These are phyloP conservation scores for Polyploca ridens DNA, from an alignment of 2,888 invertebrate genomes.

Conservation along the genomic window DNA sequence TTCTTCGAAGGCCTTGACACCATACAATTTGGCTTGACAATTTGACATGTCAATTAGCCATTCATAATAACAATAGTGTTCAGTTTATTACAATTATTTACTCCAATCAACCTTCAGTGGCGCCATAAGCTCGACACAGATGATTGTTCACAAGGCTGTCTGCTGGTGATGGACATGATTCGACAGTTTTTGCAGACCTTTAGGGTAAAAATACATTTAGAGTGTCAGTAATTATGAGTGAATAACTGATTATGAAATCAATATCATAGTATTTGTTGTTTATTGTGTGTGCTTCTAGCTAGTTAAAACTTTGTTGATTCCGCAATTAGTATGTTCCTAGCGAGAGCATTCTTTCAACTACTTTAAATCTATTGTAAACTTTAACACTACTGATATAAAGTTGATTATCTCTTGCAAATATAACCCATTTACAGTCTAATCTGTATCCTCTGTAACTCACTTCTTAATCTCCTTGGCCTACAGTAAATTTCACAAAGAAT, in stretches of 20 bases:
- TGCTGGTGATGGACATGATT: conserved; percentile 31
- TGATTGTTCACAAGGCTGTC: conserved; percentile 37
- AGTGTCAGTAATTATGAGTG: background rate
- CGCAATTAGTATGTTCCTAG: no score
- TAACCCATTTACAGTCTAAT: background rate
- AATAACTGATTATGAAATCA: background rate
- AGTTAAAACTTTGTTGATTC: no score
- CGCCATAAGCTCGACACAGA: conserved; percentile 24
- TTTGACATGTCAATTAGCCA: conserved; percentile 13
- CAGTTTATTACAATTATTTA: conserved; percentile 24
- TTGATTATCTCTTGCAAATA: background rate
- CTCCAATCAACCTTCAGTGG: conserved; percentile 23
- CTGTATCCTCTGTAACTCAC: background rate
- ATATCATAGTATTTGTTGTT: no score
- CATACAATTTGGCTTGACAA: conserved; percentile 8
- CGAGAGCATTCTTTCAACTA: no score
- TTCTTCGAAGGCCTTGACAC: conserved; percentile 8
- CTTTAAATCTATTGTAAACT: no score
- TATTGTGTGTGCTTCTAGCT: no score
- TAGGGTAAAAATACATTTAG: background rate
- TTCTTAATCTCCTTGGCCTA: conserved; percentile 25
- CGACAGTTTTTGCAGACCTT: conserved; percentile 21
- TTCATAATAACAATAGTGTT: conserved; percentile 10
- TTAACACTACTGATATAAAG: no score
- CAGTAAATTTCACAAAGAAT: conserved; percentile 15